Evolutionary conservation across 2,888 invertebrate species (phyloP), one percentile per base, ranked within the genome.

Genomic region (Drosophila koepferae): DNA sequence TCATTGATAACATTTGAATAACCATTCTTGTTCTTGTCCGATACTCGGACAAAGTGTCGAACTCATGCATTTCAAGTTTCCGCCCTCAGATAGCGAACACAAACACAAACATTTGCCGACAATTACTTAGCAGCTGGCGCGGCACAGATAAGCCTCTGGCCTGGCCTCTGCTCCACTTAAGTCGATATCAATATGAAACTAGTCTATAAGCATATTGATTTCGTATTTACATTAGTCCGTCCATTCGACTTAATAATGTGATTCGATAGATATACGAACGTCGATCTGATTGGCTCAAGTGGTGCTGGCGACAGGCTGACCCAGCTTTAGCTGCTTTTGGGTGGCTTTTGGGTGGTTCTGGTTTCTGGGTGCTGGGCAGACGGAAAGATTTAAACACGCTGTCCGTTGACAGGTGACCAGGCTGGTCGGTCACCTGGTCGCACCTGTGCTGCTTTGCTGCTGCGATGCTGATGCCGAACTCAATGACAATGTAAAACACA

Each of bases 51-150:
- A 84, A 81, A 79, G 81, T 85, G 82, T 87, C 80, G 75, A 79
- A 83, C 75, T 76, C 74, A 63, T 72, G 71, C 83, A 85, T 82
- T 89, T 90, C 79, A 89, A 81, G 87, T 89, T 81, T 83, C 88
- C 88, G 88, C 74, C 62, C 16, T 9, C 65, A 72, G 80, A 86
- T 87, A 82, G 82, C 70, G 63, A 74, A 72, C 68, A 65, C 70
- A 65, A 79, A 72, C 67, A 83, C 81, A 86, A 86, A 86, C 83
- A 86, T 86, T 86, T 86, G 83, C 86, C 86, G 90, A 90, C 90
- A 90, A 88, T 90, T 88, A 86, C 86, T 88, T 86, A 77, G 69
- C 66, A 61, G 54, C 60, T 41, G 28, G 10, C n/a, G 49, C 31
- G 31, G 10, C 18, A 61, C 18, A 61, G 76, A 77, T 73, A 79